These are phyloP conservation scores for Hyppa rectilinea DNA, from an alignment of 2,888 invertebrate species.

Conservation along the genomic window DNA sequence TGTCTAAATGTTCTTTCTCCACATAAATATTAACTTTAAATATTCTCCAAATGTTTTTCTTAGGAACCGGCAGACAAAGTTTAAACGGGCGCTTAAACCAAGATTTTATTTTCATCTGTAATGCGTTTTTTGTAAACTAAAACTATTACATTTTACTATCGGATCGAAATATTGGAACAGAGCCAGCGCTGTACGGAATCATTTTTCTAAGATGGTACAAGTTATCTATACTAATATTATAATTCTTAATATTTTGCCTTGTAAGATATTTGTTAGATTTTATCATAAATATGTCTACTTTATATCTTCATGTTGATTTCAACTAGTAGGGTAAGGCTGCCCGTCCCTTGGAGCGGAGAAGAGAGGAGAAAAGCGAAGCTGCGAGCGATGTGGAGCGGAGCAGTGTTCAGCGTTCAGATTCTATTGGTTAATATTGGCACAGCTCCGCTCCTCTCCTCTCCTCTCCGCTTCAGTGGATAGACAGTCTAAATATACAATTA, in stretches of 20 bases:
- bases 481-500: no score
- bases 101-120: constrained; percentile 60
- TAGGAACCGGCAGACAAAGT: constrained; percentile 45
- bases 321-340: no score
- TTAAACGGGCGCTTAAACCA: constrained; percentile 49
- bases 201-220: constrained; percentile 46
- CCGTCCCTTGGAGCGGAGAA: no score
- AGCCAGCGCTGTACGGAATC: constrained; percentile 54
- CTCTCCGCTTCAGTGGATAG: no score
- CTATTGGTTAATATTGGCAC: no score
- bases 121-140: constrained; percentile 65
- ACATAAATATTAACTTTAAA: constrained; percentile 52
- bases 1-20: constrained; percentile 30
- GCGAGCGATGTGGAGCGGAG: no score
- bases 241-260: constrained; percentile 43
- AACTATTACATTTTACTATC: constrained; percentile 65
- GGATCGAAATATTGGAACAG: constrained; percentile 57
- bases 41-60: constrained; percentile 56
- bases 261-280: constrained; percentile 36
- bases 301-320: neutral
- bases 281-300: neutral
- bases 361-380: no score
- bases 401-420: no score
- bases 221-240: no score
- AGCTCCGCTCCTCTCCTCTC: no score